Base-by-base conservation (phyloP, 2,888 invertebrate genomes). In the Calliphora vomitoria region DNA sequence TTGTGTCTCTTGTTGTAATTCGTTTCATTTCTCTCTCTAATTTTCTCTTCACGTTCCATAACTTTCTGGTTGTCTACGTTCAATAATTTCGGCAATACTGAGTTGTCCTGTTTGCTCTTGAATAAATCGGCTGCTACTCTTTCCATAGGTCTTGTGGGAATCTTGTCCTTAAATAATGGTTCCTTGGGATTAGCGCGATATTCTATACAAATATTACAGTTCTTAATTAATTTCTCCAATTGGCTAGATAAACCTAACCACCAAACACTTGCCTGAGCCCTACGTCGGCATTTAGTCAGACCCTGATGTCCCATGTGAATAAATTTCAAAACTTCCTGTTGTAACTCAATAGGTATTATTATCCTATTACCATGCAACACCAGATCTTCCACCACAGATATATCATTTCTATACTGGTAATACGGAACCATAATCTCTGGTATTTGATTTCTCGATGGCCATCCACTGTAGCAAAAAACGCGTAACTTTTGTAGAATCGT, bases 261-360 rank as follows among this genome's bases (percentile, higher is more conserved):
- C 75, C 82, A 82, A 25, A 82, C 68, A 15, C 62, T 62, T 13
- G 53, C 53, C 53, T 78, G 83, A 6, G 44, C 84, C 84, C n/a
- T n/a, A n/a, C n/a, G n/a, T n/a, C n/a, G n/a, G n/a, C n/a, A n/a
- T n/a, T n/a, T n/a, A n/a, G n/a, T n/a, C n/a, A n/a, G n/a, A n/a
- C n/a, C n/a, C n/a, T n/a, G n/a, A n/a, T n/a, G n/a, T n/a, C n/a
- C n/a, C 53, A 71, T 50, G 53, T 83, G 71, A 38, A 83, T 76
- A 15, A 69, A 83, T 2, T 83, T 35, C n/a, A 83, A 71, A 15
- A 84, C 47, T 38, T 84, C n/a, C 0, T 60, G 31, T 41, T 64
- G 78, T 35, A 84, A 60, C 0, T 62, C 53, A 6, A 31, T 11
- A 4, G 84, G 78, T 35, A 84, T 71, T 50, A 84, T 69, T 78